Base-by-base conservation (phyloP, 1,140 invertebrate genomes). In the Lysiphlebus fabarum region DNA sequence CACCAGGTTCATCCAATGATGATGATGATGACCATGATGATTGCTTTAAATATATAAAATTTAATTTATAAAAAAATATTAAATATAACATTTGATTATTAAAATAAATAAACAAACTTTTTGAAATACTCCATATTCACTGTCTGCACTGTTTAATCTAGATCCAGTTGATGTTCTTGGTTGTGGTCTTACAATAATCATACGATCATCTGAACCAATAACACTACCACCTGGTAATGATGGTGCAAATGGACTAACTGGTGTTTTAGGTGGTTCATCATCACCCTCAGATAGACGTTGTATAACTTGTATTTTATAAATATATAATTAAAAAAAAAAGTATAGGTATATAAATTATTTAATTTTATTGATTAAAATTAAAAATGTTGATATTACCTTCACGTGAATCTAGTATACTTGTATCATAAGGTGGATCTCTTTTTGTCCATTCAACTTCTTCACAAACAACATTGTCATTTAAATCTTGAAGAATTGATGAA, bases 81-180 rank as follows among this genome's bases (percentile, higher is more conserved):
- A 26, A 26, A 26, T 26, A 26, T 26, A 26, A n/a, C n/a, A n/a
- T n/a, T n/a, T n/a, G 17, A 26, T n/a, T n/a, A n/a, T n/a, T n/a
- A 26, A 26, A 26, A 26, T 1, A 4, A 26, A 26, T 26, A 26
- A 26, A 26, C 17, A 37, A 61, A 79, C 76, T 65, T 77, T 78
- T 57, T 82, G 76, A 58, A 82, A 83, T n/a, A 82, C 65, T 37
- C 81, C 80, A 26, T 26, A 26, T 51, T 84, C 82, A 12, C 83
- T 82, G 69, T 84, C 83, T 5, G 80, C 78, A 49, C 81, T 82
- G 68, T 82, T 82, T 61, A 84, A 68, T 65, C 82, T 82, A 10
- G 81, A 79, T 48, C 82, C 62, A 41, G 58, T 54, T n/a, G 59
- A 56, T 36, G 56, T 56, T 82, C 40, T 80, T 77, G 38, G 77